Base-by-base conservation (phyloP, 2,797 vertebrate genomes). In the Sebastes vulpes region DNA sequence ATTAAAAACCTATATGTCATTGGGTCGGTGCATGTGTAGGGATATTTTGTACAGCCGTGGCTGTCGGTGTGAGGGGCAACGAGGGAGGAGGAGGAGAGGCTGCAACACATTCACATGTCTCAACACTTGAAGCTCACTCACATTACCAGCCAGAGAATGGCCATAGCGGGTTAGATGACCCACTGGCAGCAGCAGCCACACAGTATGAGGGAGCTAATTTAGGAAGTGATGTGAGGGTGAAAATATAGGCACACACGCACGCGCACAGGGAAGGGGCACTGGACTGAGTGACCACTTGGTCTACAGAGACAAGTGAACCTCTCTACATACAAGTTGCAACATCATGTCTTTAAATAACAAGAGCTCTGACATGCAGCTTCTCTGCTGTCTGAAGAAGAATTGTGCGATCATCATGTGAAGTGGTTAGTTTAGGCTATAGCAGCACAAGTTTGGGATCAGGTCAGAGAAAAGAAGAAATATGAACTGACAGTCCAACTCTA, bases 181-280 rank as follows among this genome's bases (percentile, higher is more conserved):
- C 63, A 9, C 69, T 77, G 76, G 68, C 53, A 61, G 70, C 57
- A 48, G 42, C 63, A 61, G 77, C 63, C 74, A 69, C 76, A 38
- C 60, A 68, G 69, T 68, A 69, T 63, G 76, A 78, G 63, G 46
- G 69, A 81, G 84, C 86, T 93, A 89, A 92, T 91, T 89, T 83
- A 31, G 79, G 91, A 86, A 75, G 72, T 88, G 77, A 91, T 77
- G 85, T 78, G 61, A 82, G 52, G 42, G 14, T 76, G 65, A 64
- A 90, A 76, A 77, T 57, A 84, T n/a, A 84, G 1, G 3, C 0
- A 25, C 25, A 64, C 29, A 66, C 16, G 48, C 52, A 48, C 18
- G 38, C 56, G 23, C 57, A 68, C 54, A 35, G 16, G 21, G 3
- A 18, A 18, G 76, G 38, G 38, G 21, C 32, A 59, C 42, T 21